phyloP scores from a whole-genome alignment of 2,888 invertebrate genomes.

The Saturnia japonica region DNA sequence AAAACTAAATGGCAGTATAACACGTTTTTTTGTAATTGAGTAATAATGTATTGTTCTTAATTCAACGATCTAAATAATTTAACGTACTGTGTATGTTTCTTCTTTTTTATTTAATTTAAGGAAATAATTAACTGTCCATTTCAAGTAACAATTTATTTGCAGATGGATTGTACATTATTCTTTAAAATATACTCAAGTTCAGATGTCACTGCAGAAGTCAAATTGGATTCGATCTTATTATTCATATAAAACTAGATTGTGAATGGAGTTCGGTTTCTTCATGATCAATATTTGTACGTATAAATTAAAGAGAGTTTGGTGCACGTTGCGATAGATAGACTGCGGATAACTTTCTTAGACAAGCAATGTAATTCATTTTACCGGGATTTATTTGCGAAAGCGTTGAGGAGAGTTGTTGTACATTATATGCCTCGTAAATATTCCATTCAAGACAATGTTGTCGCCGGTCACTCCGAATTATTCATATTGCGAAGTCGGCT shows the following conservation, averaged over 20 bases:
- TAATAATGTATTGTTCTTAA: too few relatives aligned
- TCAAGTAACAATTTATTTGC: not conserved
- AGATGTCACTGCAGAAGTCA: constrained; percentile 39
- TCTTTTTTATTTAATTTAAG: too few relatives aligned
- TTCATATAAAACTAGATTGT: constrained; percentile 26
- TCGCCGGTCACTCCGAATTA: constrained; percentile 19
- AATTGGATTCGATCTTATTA: constrained; percentile 36
- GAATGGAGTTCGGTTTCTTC: constrained; percentile 20
- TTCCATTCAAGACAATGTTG: constrained; percentile 23
- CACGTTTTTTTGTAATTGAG: too few relatives aligned
- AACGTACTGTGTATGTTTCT: too few relatives aligned
- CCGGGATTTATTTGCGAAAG: constrained; percentile 41
- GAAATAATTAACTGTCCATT: too few relatives aligned
- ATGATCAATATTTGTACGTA: constrained; percentile 38
- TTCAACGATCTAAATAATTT: too few relatives aligned
- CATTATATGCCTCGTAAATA: constrained; percentile 31
- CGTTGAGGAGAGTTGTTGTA: constrained; percentile 30
- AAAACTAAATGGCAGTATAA: too few relatives aligned
- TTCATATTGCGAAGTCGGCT: constrained; percentile 18
- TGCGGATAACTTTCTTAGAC: constrained; percentile 43
- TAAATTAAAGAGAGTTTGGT: constrained; percentile 34
- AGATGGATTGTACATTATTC: not conserved
- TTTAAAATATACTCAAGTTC: constrained; percentile 23
- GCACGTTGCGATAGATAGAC: constrained; percentile 39
- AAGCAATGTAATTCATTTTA: constrained; percentile 48